phyloP scores from a whole-genome alignment of 2,888 invertebrate species.

The Leptinotarsa haldemani region DNA sequence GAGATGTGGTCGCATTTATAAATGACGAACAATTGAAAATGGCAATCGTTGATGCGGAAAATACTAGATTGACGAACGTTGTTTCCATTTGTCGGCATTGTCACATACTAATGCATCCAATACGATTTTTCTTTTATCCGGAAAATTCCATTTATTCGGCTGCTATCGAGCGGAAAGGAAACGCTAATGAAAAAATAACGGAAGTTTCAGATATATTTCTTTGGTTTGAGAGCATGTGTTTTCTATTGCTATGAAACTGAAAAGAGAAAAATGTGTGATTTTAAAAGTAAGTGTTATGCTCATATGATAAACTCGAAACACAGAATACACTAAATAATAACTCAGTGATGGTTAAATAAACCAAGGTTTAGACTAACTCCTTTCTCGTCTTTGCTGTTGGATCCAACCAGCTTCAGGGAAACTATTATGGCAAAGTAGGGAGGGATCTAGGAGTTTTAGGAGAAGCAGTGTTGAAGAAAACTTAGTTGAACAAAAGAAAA shows the following conservation, averaged over 20 bases:
- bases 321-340: too few relatives aligned
- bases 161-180: conserved; percentile 12
- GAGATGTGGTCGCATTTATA: neutral
- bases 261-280: too few relatives aligned
- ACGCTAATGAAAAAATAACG: neutral
- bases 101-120: conserved; percentile 58
- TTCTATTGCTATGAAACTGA: neutral
- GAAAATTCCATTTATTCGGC: neutral
- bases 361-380: too few relatives aligned
- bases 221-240: neutral
- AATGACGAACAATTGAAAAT: conserved; percentile 41
- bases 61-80: conserved; percentile 64
- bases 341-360: too few relatives aligned
- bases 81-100: conserved; percentile 62
- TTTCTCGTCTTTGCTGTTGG: too few relatives aligned
- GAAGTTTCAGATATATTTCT: neutral
- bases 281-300: too few relatives aligned
- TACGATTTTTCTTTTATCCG: conserved; percentile 17
- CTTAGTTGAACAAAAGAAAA: too few relatives aligned
- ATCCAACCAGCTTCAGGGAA: too few relatives aligned
- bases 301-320: too few relatives aligned
- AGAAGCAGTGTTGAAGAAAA: too few relatives aligned
- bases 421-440: too few relatives aligned
- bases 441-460: too few relatives aligned
- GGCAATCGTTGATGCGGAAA: conserved; percentile 63